phyloP scores from a whole-genome alignment of 2,888 invertebrate species.

The Cataglyphis altisquamis region DNA sequence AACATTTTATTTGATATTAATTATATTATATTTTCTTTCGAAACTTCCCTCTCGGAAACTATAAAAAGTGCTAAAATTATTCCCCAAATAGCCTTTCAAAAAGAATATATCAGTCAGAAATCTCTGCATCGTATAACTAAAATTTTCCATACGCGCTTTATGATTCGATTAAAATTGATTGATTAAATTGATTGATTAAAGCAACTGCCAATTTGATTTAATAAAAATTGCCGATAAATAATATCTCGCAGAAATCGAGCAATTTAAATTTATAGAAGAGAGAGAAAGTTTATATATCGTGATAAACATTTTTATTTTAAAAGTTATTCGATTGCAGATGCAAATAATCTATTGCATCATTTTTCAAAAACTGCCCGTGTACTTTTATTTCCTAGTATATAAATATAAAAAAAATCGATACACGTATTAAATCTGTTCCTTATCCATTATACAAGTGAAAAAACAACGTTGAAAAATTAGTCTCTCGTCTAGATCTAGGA shows the following conservation, averaged over 20 bases:
- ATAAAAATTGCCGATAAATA: background rate
- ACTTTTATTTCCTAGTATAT: background rate
- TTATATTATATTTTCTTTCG: background rate
- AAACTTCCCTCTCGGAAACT: too few species aligned
- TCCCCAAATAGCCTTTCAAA: background rate
- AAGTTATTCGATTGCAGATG: background rate
- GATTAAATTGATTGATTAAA: background rate
- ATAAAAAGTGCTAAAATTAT: background rate
- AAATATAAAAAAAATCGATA: background rate
- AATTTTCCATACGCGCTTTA: background rate
- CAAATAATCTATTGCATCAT: background rate
- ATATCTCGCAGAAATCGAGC: background rate
- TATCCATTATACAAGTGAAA: background rate
- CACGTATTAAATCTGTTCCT: background rate
- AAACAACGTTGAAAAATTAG: background rate
- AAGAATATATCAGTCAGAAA: background rate
- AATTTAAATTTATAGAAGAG: background rate
- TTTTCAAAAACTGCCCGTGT: background rate
- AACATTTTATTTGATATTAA: background rate
- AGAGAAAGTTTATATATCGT: background rate
- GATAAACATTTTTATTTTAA: background rate
- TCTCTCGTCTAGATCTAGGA: background rate
- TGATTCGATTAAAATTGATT: background rate
- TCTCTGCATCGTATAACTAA: background rate
- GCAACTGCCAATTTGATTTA: background rate